Evolutionary conservation across 2,797 vertebrate species (phyloP).

Genomic region (Microhierax caerulescens): DNA sequence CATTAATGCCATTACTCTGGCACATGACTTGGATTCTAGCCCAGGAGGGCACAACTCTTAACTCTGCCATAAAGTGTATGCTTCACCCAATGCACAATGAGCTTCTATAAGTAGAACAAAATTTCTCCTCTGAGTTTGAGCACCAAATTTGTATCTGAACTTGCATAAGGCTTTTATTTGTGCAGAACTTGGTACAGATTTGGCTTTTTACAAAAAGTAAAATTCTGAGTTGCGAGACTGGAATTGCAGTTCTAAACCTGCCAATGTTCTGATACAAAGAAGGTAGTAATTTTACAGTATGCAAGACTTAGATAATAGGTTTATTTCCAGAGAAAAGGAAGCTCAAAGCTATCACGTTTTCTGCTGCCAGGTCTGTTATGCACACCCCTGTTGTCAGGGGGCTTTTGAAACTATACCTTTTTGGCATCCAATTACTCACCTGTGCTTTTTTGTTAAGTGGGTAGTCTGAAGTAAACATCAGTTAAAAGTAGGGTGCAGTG

Average conservation of each 20-base stretch:
- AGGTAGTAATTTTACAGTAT: not conserved
- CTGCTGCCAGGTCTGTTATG: not conserved
- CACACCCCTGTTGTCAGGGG: not conserved
- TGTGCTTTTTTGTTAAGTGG: not conserved
- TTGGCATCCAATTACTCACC: not conserved
- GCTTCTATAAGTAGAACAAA: not conserved
- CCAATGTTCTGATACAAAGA: not conserved
- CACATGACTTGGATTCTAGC: not conserved
- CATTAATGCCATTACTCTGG: fast-evolving
- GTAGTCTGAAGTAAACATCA: not conserved
- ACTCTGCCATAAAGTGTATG: not conserved
- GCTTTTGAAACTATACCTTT: not conserved
- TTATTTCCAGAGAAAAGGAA: not conserved
- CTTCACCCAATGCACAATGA: fast-evolving
- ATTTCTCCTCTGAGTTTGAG: not conserved
- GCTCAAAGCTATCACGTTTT: not conserved
- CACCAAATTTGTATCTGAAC: fast-evolving
- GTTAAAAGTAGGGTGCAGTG: not conserved
- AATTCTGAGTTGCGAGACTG: not conserved
- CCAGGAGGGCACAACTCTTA: not conserved
- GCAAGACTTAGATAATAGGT: not conserved
- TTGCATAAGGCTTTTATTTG: not conserved
- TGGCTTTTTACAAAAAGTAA: not conserved
- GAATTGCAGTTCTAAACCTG: not conserved
- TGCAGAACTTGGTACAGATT: not conserved